Evolutionary conservation across 2,113 vertebrate species (phyloP), one percentile per base, ranked within the genome.

Genomic region (Rhinogobius similis): DNA sequence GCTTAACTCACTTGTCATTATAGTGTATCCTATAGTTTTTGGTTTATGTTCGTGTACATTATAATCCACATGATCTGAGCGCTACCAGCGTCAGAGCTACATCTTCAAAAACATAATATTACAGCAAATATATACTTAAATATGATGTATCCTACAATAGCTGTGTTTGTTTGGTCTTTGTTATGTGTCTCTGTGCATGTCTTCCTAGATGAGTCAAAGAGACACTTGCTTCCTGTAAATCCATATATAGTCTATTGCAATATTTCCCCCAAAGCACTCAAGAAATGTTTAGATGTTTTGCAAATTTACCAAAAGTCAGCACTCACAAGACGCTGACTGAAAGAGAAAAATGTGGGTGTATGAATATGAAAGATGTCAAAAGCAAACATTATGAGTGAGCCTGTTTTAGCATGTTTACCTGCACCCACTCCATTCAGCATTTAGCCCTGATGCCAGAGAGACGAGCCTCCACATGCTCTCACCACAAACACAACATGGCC

Each of bases 361-460:
- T 0, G 23, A 73, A 52, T 0, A 4, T 62, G 43, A 79, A 72
- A 50, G 41, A 64, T 79, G 79, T 85, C 79, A 82, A 78, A 81
- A 75, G 62, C 77, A 64, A 71, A 59, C 67, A 50, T 61, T 77
- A 63, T 1, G 20, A 65, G 44, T 69, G 62, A 72, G 72, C 87
- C 56, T 87, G 90, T 87, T 84, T 75, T 69, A 85, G 81, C 88
- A 74, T 73, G 90, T 87, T 83, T 76, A 86, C 78, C 88, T 85
- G 75, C 82, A 83, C 87, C 87, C 86, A 89, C 87, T 84, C 56
- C 81, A 76, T 86, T 87, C 71, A 84, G 53, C 16, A 48, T 75
- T 73, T 56, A 73, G 72, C 68, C 48, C 72, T 61, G 1, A 10
- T 76, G 76, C 79, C 78, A 81, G 52, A 70, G 62, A 44, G 80